Evolutionary conservation across 2,797 vertebrate genomes (phyloP).

Genomic region (Pantherophis alleghaniensis): DNA sequence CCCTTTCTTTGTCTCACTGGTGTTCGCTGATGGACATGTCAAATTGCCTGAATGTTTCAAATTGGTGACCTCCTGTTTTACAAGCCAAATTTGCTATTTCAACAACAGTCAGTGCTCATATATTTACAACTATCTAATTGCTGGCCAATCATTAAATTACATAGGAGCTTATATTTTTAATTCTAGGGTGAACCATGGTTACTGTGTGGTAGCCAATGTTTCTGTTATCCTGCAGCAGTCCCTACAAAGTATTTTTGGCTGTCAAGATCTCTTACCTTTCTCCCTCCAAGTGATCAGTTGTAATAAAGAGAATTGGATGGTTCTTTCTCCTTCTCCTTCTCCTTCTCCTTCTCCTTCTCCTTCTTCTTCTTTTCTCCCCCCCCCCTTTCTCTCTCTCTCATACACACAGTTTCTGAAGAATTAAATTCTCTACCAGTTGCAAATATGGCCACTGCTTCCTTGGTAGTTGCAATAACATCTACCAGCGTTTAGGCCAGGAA

Average conservation of each 20-base stretch:
- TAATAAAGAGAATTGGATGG: background rate
- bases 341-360: too few species aligned
- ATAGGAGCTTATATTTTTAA: background rate
- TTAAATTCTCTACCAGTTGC: background rate
- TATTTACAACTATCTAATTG: background rate
- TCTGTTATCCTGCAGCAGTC: background rate
- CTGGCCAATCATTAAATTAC: background rate
- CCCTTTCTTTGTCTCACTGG: conserved; percentile 38
- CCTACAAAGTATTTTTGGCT: background rate
- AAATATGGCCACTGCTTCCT: background rate
- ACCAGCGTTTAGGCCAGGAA: background rate
- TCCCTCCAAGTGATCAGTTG: background rate
- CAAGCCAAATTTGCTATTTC: conserved; percentile 48
- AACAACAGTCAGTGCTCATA: background rate
- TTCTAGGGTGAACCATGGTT: background rate
- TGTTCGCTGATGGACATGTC: background rate
- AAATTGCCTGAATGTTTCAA: conserved; percentile 34
- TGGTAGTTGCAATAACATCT: background rate
- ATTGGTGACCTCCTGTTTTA: conserved; percentile 27
- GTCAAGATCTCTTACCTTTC: too few species aligned
- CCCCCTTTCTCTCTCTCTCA: background rate
- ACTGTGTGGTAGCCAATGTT: background rate
- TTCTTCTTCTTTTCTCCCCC: too few species aligned
- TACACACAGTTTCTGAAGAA: background rate
- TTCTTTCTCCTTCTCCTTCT: too few species aligned